These are phyloP conservation scores for Rhyacophila evoluta DNA, from an alignment of 2,888 invertebrate species.

Conservation along the genomic window DNA sequence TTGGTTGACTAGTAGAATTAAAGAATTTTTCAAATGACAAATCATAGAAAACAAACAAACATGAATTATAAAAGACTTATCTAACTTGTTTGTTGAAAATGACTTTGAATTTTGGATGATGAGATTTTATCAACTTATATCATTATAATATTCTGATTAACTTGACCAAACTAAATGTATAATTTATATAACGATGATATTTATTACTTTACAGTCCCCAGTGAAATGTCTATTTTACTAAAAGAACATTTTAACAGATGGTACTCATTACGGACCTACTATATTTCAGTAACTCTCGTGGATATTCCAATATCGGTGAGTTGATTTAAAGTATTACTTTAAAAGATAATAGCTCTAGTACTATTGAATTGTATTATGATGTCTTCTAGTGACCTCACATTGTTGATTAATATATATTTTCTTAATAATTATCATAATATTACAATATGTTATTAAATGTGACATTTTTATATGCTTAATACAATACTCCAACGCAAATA, in stretches of 20 bases:
- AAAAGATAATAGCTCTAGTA: background rate
- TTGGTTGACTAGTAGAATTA: no score
- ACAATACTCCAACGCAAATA: background rate
- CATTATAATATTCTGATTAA: no score
- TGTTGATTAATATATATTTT: background rate
- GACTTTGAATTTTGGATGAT: no score
- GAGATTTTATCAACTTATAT: no score
- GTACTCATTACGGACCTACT: conserved; percentile 88
- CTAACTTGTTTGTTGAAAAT: no score
- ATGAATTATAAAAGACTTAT: no score
- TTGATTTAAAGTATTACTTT: conserved; percentile 47
- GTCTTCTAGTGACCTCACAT: background rate
- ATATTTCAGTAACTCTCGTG: conserved; percentile 79
- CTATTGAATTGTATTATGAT: background rate
- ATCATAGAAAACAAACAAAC: no score
- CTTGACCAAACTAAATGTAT: no score
- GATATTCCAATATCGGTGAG: conserved; percentile 84
- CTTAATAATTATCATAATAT: background rate
- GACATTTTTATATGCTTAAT: background rate
- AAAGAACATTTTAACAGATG: conserved; percentile 92
- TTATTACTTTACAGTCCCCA: conserved; percentile 82
- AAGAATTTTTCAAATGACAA: no score
- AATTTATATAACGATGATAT: no score
- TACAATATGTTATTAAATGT: background rate
- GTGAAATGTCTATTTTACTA: conserved; percentile 82